phyloP scores from a whole-genome alignment of 2,888 invertebrate species.

The Dermolepida albohirtum region DNA sequence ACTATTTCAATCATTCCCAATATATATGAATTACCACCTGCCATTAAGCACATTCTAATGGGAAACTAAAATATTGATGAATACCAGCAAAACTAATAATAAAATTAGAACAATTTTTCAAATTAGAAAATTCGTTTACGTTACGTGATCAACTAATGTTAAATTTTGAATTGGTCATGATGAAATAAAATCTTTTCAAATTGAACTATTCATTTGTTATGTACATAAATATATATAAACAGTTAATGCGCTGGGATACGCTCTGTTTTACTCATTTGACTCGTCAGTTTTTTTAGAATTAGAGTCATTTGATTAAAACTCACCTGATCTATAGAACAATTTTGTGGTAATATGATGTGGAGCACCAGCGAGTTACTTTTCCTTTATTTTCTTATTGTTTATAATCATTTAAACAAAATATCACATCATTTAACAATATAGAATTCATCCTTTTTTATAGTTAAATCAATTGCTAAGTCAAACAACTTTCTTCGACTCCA shows the following conservation, averaged over 20 bases:
- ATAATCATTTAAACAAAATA: slow-evolving; percentile 12
- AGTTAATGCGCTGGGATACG: slow-evolving; percentile 27
- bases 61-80: too few relatives aligned
- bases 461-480: too few relatives aligned
- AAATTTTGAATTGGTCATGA: background rate
- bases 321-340: slow-evolving; percentile 17
- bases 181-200: slow-evolving; percentile 32
- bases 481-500: too few relatives aligned
- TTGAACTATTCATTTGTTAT: slow-evolving; percentile 37
- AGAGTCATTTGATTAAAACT: slow-evolving; percentile 24
- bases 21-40: background rate
- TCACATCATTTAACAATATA: slow-evolving; percentile 23
- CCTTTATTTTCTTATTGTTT: slow-evolving; percentile 21
- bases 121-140: background rate
- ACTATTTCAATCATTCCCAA: background rate
- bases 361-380: slow-evolving; percentile 27
- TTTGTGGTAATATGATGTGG: slow-evolving; percentile 8
- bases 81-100: background rate
- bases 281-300: slow-evolving; percentile 17
- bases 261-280: slow-evolving; percentile 16
- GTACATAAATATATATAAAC: slow-evolving; percentile 26
- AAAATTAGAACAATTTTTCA: background rate
- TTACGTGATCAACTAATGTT: background rate
- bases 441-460: too few relatives aligned
- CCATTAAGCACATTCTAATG: background rate